Percentiles rank a stretch among this genome's conserved stretches.
These are phyloP conservation scores for Plecturocebus donacophilus DNA, from an alignment of 2,113 vertebrate genomes.

Conservation along the genomic window DNA sequence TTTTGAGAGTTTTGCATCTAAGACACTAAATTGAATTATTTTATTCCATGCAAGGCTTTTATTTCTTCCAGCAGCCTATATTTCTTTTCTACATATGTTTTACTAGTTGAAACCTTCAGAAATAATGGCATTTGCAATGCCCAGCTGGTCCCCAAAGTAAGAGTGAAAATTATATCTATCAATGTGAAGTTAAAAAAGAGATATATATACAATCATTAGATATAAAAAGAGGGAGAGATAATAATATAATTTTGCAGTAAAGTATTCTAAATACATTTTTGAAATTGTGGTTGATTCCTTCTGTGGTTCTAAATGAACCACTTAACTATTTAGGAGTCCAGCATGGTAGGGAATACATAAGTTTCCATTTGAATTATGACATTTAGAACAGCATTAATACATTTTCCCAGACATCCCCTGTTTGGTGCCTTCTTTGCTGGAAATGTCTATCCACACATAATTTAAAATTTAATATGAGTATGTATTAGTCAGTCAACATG, in stretches of 20 bases:
- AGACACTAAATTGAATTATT: background rate
- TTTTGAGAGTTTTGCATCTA: slow-evolving; percentile 23
- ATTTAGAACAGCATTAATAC: background rate
- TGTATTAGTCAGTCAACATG: background rate
- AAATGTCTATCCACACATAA: background rate
- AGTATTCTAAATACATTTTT: slow-evolving; percentile 1
- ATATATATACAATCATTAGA: background rate
- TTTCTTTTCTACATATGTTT: slow-evolving; percentile 27
- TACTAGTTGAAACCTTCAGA: background rate
- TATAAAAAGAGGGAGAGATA: background rate
- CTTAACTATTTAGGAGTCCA: background rate
- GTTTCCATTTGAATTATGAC: background rate
- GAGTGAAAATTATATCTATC: background rate
- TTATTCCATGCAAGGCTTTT: background rate
- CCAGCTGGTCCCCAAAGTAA: background rate
- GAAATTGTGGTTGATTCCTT: background rate
- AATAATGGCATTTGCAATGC: background rate
- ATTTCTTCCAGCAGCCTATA: slow-evolving; percentile 21
- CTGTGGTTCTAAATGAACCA: background rate
- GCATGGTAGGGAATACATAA: background rate
- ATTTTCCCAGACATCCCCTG: background rate
- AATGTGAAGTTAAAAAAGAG: background rate
- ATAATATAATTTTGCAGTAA: background rate
- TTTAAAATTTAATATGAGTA: background rate
- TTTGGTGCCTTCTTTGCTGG: background rate